These are phyloP conservation scores for Lutjanus argentimaculatus DNA, from an alignment of 2,797 vertebrate species.

Conservation along the genomic window DNA sequence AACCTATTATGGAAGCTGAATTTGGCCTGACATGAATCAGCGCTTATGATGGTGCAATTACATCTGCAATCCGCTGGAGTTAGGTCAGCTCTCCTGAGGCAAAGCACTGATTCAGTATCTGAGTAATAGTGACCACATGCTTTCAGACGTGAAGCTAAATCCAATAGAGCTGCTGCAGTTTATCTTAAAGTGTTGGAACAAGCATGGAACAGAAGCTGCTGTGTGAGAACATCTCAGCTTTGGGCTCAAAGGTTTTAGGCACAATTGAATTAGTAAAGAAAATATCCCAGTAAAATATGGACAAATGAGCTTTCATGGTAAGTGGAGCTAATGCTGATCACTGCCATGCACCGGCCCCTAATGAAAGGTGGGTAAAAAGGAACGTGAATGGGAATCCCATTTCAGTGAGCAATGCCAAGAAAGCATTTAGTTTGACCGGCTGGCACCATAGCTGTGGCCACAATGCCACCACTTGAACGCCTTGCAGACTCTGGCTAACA, in stretches of 20 bases:
- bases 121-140: slow-evolving; percentile 61
- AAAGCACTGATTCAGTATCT: slow-evolving; percentile 34
- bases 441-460: slow-evolving; percentile 34
- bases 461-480: slow-evolving; percentile 53
- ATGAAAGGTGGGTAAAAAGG: slow-evolving; percentile 37
- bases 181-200: slow-evolving; percentile 37
- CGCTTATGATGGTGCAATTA: slow-evolving; percentile 46
- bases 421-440: slow-evolving; percentile 42
- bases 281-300: slow-evolving; percentile 35
- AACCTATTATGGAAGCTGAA: slow-evolving; percentile 20
- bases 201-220: slow-evolving; percentile 9
- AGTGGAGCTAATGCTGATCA: slow-evolving; percentile 42
- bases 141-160: slow-evolving; percentile 61
- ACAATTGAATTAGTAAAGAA: slow-evolving; percentile 53
- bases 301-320: slow-evolving; percentile 46
- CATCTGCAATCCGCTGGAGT: slow-evolving; percentile 40
- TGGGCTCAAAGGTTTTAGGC: slow-evolving; percentile 23
- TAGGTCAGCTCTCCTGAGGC: slow-evolving; percentile 46
- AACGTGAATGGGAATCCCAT: slow-evolving; percentile 54
- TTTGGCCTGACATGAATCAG: slow-evolving; percentile 19
- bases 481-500: slow-evolving; percentile 14
- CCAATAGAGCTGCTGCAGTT: slow-evolving; percentile 45
- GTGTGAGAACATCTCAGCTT: slow-evolving; percentile 30
- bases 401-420: slow-evolving; percentile 55
- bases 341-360: slow-evolving; percentile 29